Percentiles rank a stretch among this genome's conserved stretches.
These are phyloP conservation scores for Camelus dromedarius DNA, from an alignment of 2,113 vertebrate species.

Conservation along the genomic window DNA sequence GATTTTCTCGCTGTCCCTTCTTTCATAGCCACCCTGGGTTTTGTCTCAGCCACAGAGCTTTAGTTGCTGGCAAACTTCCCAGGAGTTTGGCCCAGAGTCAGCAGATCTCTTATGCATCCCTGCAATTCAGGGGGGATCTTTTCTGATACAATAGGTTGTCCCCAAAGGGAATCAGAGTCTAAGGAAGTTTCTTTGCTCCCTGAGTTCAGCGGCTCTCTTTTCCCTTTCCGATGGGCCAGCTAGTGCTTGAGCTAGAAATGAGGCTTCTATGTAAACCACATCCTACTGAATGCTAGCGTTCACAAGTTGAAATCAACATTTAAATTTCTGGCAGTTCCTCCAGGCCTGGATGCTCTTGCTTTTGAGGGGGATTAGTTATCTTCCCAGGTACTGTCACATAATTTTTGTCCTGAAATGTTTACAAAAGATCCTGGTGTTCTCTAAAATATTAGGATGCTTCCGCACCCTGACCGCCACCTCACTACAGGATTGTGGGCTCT, in stretches of 20 bases:
- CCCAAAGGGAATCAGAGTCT: constrained; percentile 8
- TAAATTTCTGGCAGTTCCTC: background rate
- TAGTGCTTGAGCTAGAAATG: background rate
- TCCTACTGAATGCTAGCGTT: background rate
- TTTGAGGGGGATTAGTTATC: background rate
- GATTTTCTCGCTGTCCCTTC: constrained; percentile 18
- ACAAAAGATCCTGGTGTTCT: background rate
- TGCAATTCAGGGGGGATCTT: background rate
- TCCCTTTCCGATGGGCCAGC: background rate
- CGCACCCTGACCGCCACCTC: too few species aligned
- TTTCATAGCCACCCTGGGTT: constrained; percentile 64
- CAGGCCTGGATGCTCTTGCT: background rate
- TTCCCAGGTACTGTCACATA: background rate
- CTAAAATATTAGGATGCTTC: background rate
- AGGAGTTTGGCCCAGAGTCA: constrained; percentile 30
- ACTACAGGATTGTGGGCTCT: background rate
- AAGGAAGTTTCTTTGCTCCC: background rate
- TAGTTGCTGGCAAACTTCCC: constrained; percentile 52
- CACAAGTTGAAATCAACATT: background rate
- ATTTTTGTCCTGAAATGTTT: background rate
- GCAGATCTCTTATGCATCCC: constrained; percentile 49
- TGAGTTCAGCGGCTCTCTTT: background rate
- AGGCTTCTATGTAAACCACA: background rate
- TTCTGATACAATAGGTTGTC: constrained; percentile 41
- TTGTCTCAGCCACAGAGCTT: constrained; percentile 29